Evolutionary conservation across 30 jellyfish, hydroid and myxozoan species (phyloP).

Genomic region (Clytia hemisphaerica): DNA sequence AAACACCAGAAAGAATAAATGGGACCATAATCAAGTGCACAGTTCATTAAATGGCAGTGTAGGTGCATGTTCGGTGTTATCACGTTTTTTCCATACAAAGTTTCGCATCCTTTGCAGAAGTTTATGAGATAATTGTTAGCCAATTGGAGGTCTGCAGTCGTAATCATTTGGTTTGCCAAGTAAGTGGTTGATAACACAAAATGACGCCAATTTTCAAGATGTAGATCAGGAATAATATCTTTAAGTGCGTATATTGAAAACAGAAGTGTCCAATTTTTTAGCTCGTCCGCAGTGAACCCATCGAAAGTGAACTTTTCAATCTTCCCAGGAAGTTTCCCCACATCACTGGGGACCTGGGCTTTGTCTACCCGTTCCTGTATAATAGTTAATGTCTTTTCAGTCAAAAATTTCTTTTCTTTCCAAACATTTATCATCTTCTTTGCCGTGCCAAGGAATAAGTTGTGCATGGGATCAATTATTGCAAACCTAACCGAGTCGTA

Average conservation of each 20-base stretch:
- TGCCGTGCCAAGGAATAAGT: background rate
- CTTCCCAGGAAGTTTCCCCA: background rate
- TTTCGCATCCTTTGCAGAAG: no score
- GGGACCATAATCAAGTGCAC: no score
- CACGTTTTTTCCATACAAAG: no score
- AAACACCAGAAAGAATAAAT: background rate
- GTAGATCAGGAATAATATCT: background rate
- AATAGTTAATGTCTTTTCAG: background rate
- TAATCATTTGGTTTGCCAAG: background rate
- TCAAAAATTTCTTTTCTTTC: background rate
- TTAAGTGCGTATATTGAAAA: no score
- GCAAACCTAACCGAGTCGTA: background rate
- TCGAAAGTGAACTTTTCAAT: background rate
- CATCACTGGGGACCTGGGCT: background rate
- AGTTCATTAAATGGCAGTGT: no score
- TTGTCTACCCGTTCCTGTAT: background rate
- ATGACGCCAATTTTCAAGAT: background rate
- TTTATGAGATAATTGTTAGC: no score
- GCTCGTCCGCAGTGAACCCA: conserved; percentile 9
- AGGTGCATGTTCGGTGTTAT: no score
- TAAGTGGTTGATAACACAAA: background rate
- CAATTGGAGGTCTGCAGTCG: no score
- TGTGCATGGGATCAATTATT: conserved; percentile 12
- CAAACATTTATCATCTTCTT: background rate
- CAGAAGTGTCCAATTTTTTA: background rate